A percentile compares a stretch with the other conserved stretches of the same genome.
Conservation (phyloP, 2,888 invertebrate genomes). For the Hermaeophaga mercurialis region DNA sequence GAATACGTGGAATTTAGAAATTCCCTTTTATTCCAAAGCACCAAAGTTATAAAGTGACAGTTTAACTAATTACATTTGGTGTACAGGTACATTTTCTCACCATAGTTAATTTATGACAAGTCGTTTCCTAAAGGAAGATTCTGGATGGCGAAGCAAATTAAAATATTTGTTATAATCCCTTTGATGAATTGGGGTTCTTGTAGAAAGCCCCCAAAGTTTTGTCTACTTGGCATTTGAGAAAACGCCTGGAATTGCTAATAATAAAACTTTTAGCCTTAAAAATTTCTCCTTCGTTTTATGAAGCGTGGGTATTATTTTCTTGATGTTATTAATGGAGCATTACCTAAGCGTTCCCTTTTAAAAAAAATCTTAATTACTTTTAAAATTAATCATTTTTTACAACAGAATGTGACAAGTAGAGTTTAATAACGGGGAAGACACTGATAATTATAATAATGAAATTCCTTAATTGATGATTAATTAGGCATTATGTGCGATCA, state of each 20-base stretch:
- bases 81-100: slow-evolving; percentile 28
- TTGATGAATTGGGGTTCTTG: slow-evolving; percentile 15
- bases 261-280: slow-evolving; percentile 7
- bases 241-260: slow-evolving; percentile 8
- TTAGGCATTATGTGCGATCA: too few species aligned
- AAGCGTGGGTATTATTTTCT: not conserved
- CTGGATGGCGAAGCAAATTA: slow-evolving; percentile 23
- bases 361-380: slow-evolving; percentile 3
- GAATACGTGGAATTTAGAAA: too few species aligned
- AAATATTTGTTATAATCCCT: slow-evolving; percentile 28
- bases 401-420: not conserved
- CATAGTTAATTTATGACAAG: slow-evolving; percentile 23
- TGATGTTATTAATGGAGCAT: not conserved
- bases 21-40: too few species aligned
- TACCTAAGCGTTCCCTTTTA: not conserved
- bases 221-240: slow-evolving; percentile 4
- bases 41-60: slow-evolving; percentile 7
- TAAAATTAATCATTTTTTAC: slow-evolving; percentile 7
- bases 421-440: slow-evolving; percentile 1
- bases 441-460: too few species aligned
- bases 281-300: slow-evolving; percentile 5
- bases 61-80: slow-evolving; percentile 26
- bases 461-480: too few species aligned
- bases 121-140: slow-evolving; percentile 19
- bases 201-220: slow-evolving; percentile 6